These are phyloP conservation scores for Promerops cafer DNA, from an alignment of 2,113 vertebrate species.

Conservation along the genomic window DNA sequence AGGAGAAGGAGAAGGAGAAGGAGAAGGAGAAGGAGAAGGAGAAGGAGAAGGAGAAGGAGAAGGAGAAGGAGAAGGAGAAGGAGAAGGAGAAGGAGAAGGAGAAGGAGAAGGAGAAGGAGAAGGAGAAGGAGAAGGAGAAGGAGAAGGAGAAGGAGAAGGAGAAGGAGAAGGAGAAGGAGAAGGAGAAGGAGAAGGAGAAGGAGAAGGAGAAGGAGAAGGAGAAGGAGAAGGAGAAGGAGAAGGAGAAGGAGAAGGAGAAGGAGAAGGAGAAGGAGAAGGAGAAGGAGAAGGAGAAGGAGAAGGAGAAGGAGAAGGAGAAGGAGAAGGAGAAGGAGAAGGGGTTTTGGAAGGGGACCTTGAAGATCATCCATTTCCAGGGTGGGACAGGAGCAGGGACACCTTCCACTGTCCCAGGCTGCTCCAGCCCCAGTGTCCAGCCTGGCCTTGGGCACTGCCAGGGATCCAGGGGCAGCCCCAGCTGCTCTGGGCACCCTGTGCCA, in stretches of 20 bases:
- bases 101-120: too few relatives aligned
- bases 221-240: not conserved
- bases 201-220: too few relatives aligned
- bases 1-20: too few relatives aligned
- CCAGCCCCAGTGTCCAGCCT: not conserved
- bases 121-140: not conserved
- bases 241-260: not conserved
- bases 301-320: too few relatives aligned
- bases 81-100: not conserved
- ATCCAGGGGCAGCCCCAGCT: not conserved
- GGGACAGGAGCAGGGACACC: not conserved
- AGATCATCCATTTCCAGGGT: not conserved
- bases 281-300: too few relatives aligned
- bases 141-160: not conserved
- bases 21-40: too few relatives aligned
- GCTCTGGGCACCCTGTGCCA: accelerated
- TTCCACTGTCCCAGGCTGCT: not conserved
- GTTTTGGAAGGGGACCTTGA: not conserved
- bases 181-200: too few relatives aligned
- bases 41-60: not conserved
- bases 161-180: too few relatives aligned
- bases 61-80: not conserved
- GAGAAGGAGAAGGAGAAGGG: not conserved
- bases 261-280: too few relatives aligned
- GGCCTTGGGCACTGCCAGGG: not conserved